Evolutionary conservation across 2,797 vertebrate species (phyloP).

Genomic region (Hemitrygon akajei): DNA sequence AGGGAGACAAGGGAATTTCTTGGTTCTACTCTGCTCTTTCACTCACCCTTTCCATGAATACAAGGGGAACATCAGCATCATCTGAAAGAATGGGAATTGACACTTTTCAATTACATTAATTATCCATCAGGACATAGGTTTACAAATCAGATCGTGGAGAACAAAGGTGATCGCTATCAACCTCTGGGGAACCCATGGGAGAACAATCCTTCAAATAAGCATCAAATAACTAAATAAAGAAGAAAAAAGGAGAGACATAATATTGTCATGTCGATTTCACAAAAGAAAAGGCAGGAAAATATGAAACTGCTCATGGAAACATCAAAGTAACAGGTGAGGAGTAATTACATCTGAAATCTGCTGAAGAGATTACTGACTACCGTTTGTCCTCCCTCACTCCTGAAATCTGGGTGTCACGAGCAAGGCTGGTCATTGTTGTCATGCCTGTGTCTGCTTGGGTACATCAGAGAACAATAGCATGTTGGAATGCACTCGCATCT

Average conservation of each 20-base stretch:
- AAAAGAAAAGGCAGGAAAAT: fast-evolving
- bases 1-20: neutral
- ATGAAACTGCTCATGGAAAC: too few species aligned
- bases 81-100: fast-evolving
- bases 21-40: neutral
- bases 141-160: neutral
- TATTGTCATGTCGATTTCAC: neutral
- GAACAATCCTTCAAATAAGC: neutral
- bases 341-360: neutral
- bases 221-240: neutral
- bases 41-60: neutral
- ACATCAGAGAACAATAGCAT: too few species aligned
- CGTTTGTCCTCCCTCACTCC: neutral
- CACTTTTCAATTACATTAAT: neutral
- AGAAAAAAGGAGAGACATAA: neutral
- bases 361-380: neutral
- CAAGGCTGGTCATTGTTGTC: neutral
- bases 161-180: neutral
- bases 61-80: neutral
- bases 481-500: too few species aligned
- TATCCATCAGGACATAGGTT: neutral
- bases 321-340: neutral
- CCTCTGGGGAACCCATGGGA: neutral
- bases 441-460: too few species aligned
- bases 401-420: neutral